Base-by-base conservation (phyloP, 2,797 vertebrate genomes). In the Coranthus polyacanthus region DNA sequence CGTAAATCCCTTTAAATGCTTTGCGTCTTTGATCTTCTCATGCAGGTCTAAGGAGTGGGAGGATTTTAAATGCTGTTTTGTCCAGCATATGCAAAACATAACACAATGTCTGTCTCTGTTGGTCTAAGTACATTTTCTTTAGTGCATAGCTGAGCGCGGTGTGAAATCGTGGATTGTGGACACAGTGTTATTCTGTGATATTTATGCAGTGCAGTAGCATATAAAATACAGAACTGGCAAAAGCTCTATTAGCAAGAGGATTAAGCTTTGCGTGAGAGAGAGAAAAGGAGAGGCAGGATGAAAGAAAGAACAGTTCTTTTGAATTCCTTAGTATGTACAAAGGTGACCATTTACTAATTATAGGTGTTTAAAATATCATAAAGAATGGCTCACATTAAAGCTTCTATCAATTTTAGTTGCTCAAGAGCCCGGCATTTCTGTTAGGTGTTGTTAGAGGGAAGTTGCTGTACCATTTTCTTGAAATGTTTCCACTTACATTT, bases 111-210 rank as follows among this genome's bases (percentile, higher is more conserved):
- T 56, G 41, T 72, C 69, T 69, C 43, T 53, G 62, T 54, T 43
- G 63, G 74, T 68, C 44, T 46, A 24, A 75, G 68, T 38, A 2
- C 68, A 62, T 43, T 57, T 78, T 56, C 74, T 59, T 75, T 42
- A 41, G 46, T 13, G 51, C 65, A 47, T 45, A 67, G 75, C 78
- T 29, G 53, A 73, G 37, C 18, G 2, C 51, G 68, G 73, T 84
- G 83, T 82, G 75, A 85, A 85, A 88, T 82, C 75, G 71, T 59
- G 52, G 62, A 76, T 79, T 67, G 66, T 59, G 53, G 69, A 70
- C 32, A 21, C 39, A 22, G 36, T 61, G 59, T 71, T 80, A 56
- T 75, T 78, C 41, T 57, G 0, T 41, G 56, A 66, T 54, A 59
- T 47, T 42, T 55, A 36, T 66, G 59, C 55, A 17, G 60, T 51